Evolutionary conservation across 2,113 vertebrate species (phyloP), one percentile per base, ranked within the genome.

Genomic region (Nestor notabilis): DNA sequence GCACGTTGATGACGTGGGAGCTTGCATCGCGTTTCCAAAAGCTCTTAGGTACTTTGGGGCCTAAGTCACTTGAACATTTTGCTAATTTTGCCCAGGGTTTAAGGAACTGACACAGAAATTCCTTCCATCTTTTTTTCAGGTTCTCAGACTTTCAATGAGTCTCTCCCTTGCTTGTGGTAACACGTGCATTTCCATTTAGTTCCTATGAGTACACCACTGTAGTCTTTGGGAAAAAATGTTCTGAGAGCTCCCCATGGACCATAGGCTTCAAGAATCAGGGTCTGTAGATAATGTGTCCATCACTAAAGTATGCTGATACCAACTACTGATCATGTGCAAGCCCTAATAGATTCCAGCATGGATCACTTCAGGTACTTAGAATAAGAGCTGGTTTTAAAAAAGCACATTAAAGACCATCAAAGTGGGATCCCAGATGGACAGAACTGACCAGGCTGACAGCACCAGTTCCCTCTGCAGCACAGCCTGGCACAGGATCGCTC

Each of bases 1-100:
- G n/a, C 35, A 15, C 9, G 10, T 80, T 7, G 2, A 33, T 79
- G n/a, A 52, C 0, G 0, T 64, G 35, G 29, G 39, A 55, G 39
- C 52, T 58, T 65, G 24, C 7, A 1, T 49, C 52, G 17, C 2
- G 1, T 76, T 92, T 89, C 53, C 65, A 56, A 82, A 91, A 79
- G 76, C 39, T 33, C 9, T n/a, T 46, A 27, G 44, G 10, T 83
- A n/a, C 13, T 87, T 39, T 16, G 9, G 17, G 46, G 29, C 61
- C 70, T 91, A 63, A 79, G 50, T 79, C 55, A 18, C 20, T 60
- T 50, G 47, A 83, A 35, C 7, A 5, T 58, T 92, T 35, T 10
- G 19, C 41, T 68, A 47, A 19, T 28, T 71, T 74, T 93, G 17
- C 53, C 52, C 23, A 31, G 55, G 3, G 4, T 83, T 69, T 94